Base-by-base conservation (phyloP, 2,888 invertebrate genomes). In the Nymphalis polychloros region DNA sequence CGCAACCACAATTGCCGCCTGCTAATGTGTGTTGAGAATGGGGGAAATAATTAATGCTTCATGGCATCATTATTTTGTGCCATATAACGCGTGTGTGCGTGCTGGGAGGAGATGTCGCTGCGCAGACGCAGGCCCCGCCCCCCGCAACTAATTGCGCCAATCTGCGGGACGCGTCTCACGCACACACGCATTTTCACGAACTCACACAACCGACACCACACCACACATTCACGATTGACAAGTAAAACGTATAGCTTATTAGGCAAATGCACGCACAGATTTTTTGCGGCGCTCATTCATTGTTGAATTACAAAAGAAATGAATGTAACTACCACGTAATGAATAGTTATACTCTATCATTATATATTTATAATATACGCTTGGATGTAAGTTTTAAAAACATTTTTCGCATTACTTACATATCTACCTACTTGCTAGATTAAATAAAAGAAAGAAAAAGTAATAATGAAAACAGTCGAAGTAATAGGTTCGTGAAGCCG, bases 131-230 rank as follows among this genome's bases (percentile, higher is more conserved):
- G 81, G 88, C 89, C 86, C 86, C 90, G 88, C 90, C 91, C 86
- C 81, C 81, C 81, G 76, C 79, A 76, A 79, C 88, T 91, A 92
- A 92, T 92, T 92, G 91, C 92, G 84, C 92, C 92, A 92, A 92
- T 92, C 92, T 88, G 88, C 81, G 87, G 77, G 79, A 77, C 77
- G 81, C 79, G 72, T 71, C 79, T 79, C 82, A 86, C 88, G 82
- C 90, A 87, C 88, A 86, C 90, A 79, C 81, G 74, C 78, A 82
- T 82, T 78, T 81, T 78, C 79, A 79, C 75, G 75, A 79, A 76
- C 78, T 60, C 68, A 71, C 75, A 73, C 76, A 71, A 72, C 66
- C 73, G 47, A 20, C 53, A 76, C n/a, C 73, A 70, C 71, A 73
- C 76, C 67, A 63, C 68, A 53, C 62, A 17, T 35, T 13, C 59